phyloP scores from a whole-genome alignment of 2,888 invertebrate species.

The Melieria omissa region DNA sequence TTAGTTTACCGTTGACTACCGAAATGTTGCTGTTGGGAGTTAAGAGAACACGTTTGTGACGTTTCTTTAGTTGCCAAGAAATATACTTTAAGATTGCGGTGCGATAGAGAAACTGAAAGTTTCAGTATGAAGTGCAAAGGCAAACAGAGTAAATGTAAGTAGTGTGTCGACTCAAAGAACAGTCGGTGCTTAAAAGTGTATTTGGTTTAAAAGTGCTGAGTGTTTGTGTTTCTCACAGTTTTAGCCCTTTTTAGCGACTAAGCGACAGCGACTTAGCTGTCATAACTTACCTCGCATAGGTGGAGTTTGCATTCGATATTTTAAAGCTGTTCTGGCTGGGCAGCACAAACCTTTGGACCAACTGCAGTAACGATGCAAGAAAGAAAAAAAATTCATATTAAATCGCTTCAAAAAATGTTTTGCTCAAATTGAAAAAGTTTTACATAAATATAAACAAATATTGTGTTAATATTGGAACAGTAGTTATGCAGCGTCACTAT shows the following conservation, averaged over 20 bases:
- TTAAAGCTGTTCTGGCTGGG: conserved; percentile 69
- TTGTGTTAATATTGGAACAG: not conserved
- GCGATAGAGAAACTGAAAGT: too few species aligned
- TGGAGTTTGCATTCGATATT: conserved; percentile 68
- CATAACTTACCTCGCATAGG: conserved; percentile 72
- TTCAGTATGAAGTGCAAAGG: too few species aligned
- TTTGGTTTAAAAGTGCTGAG: too few species aligned
- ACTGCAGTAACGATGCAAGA: conserved; percentile 60
- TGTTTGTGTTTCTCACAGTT: too few species aligned
- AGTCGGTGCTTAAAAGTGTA: too few species aligned
- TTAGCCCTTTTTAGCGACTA: too few species aligned
- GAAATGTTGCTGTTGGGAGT: conserved; percentile 58
- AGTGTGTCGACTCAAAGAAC: too few species aligned
- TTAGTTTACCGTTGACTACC: conserved; percentile 50
- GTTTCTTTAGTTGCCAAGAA: too few species aligned
- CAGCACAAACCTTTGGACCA: conserved; percentile 71
- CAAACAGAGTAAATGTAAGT: too few species aligned
- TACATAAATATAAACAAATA: not conserved
- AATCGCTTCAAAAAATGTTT: not conserved
- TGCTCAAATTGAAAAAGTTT: not conserved
- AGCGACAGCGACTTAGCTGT: too few species aligned
- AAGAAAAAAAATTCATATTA: conserved; percentile 37
- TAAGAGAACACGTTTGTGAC: conserved; percentile 15
- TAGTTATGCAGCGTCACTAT: not conserved
- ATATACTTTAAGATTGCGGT: too few species aligned